Conservation (phyloP, 2,113 vertebrate species). For the Poecile atricapillus region DNA sequence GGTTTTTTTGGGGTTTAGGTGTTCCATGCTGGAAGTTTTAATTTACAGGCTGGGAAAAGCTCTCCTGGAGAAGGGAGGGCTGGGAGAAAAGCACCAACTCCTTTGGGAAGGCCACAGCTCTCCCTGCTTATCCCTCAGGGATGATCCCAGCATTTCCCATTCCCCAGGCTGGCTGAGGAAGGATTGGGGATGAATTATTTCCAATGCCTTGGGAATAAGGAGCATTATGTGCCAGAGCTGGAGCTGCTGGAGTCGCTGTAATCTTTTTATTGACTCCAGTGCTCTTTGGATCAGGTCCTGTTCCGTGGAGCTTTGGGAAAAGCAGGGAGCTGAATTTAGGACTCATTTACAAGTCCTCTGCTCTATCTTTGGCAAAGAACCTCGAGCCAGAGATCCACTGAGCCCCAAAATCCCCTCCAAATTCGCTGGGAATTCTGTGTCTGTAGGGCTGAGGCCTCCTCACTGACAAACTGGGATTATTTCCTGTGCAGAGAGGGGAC, state of each 20-base stretch:
- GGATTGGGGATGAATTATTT: neutral
- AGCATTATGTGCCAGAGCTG: neutral
- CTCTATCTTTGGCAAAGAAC: neutral
- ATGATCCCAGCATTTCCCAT: rapidly evolving
- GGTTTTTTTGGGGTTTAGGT: neutral
- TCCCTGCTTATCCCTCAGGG: neutral
- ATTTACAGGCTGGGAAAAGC: neutral
- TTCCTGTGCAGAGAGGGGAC: neutral
- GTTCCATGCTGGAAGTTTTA: neutral
- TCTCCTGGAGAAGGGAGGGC: neutral
- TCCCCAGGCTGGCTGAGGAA: neutral
- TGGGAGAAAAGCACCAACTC: neutral
- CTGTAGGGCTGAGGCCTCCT: neutral
- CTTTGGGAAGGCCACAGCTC: neutral
- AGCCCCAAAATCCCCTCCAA: neutral
- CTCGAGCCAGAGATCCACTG: neutral
- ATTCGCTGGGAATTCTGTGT: neutral
- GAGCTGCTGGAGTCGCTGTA: neutral
- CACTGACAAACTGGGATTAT: neutral
- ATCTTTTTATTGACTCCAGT: neutral
- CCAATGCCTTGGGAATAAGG: neutral
- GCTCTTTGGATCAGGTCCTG: neutral
- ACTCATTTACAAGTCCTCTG: constrained; percentile 18
- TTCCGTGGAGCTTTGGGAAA: neutral
- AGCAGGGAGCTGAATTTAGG: constrained; percentile 5